Conservation (phyloP, 2,797 vertebrate species). For the Potorous gilbertii region DNA sequence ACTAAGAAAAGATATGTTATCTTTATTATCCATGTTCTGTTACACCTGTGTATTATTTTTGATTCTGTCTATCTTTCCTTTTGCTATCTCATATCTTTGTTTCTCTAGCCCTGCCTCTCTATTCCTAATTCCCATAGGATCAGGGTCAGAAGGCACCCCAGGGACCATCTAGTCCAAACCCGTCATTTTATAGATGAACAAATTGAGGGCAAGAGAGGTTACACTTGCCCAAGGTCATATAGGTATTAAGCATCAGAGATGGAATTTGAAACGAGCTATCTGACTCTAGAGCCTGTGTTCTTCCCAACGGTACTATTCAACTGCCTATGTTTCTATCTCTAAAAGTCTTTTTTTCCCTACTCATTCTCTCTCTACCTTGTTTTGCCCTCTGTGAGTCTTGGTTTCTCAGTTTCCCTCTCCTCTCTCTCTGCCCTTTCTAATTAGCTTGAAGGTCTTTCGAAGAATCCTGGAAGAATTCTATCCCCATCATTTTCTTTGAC, state of each 20-base stretch:
- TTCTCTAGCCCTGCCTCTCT: neutral
- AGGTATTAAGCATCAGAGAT: neutral
- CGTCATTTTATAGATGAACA: neutral
- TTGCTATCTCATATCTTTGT: neutral
- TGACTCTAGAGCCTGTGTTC: neutral
- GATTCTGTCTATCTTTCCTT: neutral
- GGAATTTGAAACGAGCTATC: neutral
- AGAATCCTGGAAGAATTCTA: neutral
- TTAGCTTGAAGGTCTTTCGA: neutral
- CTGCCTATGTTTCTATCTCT: neutral
- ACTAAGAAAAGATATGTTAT: neutral
- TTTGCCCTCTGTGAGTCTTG: neutral
- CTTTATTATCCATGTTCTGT: conserved; percentile 18
- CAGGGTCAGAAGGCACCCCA: neutral
- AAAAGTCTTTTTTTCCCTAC: neutral
- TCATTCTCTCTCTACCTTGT: neutral
- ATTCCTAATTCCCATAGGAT: neutral
- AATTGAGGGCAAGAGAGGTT: neutral
- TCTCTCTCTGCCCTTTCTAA: neutral
- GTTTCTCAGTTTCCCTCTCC: neutral
- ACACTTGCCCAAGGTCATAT: neutral
- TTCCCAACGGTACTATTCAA: neutral
- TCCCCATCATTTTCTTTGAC: neutral
- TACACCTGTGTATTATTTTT: neutral
- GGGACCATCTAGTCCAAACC: neutral